Conservation (phyloP, 2,888 invertebrate genomes). For the Sicus ferrugineus region DNA sequence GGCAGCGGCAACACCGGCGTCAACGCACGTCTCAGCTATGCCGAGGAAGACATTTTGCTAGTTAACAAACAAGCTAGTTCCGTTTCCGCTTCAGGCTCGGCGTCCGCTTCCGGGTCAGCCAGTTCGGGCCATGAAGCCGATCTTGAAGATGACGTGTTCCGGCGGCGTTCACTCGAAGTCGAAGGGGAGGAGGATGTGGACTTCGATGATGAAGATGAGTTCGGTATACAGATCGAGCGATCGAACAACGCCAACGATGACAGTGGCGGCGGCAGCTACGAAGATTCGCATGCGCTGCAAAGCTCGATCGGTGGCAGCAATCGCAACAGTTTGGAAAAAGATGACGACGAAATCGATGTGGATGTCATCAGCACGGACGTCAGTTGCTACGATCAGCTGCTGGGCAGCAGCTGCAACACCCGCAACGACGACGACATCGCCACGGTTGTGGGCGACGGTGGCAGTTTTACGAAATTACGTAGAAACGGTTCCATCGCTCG, state of each 20-base stretch:
- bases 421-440: conserved; percentile 59
- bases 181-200: conserved; percentile 57
- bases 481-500: conserved; percentile 43
- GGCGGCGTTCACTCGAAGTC: conserved; percentile 56
- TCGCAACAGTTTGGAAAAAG: conserved; percentile 62
- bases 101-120: conserved; percentile 38
- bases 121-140: conserved; percentile 41
- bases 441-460: conserved; percentile 57
- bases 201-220: conserved; percentile 57
- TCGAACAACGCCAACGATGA: conserved; percentile 62
- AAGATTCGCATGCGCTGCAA: conserved; percentile 63
- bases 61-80: conserved; percentile 38
- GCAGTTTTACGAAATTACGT: conserved; percentile 48
- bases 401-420: conserved; percentile 59
- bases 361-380: conserved; percentile 64
- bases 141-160: conserved; percentile 54
- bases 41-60: conserved; percentile 58
- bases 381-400: conserved; percentile 62
- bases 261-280: conserved; percentile 64
- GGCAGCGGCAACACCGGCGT: conserved; percentile 37
- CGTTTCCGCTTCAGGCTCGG: conserved; percentile 36
- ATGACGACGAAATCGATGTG: conserved; percentile 63
- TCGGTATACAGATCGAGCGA: conserved; percentile 60
- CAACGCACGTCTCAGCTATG: conserved; percentile 55
- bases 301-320: conserved; percentile 62